Base-by-base conservation (phyloP, 1,140 invertebrate species). In the Drosophila lacteicornis region DNA sequence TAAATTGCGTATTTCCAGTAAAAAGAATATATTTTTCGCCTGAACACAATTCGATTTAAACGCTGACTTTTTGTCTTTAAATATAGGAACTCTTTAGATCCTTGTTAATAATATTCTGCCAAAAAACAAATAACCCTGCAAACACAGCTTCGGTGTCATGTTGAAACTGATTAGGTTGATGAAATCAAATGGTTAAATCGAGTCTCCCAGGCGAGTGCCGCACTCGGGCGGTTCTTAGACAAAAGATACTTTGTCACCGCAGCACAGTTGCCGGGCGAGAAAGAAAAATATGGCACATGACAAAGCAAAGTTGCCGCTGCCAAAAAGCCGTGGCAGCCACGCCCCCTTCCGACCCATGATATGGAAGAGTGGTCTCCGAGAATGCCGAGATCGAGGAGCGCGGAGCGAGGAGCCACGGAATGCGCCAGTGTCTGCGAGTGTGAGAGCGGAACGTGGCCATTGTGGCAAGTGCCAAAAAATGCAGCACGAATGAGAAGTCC, bases 211-310 rank as follows among this genome's bases (percentile, higher is more conserved):
- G 38, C 25, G 22, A 55, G 22, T 56, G 50, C 43, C 67, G 15
- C 67, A 60, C 46, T 79, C 46, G 73, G 79, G 22, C 50, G 56
- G 71, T 53, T 75, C 40, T 80, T 84, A 66, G 58, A 84, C 80
- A 84, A 83, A 80, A 82, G 80, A 82, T 45, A 79, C 74, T 80
- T 57, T 80, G 69, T 70, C 67, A 63, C 43, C 61, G 38, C 46
- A 66, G 66, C 67, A 60, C 50, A 58, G 74, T 60, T 70, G 50
- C 49, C 50, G 69, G 66, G 55, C 66, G 58, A 63, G 59, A 58
- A 87, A 73, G 70, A 86, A 86, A 82, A 86, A 82, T 82, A 82
- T 87, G 66, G 83, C 75, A 87, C 75, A 87, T 86, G 82, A 86
- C 83, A 87, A 76, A 87, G 79, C 83, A 86, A 82, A 87, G 62